Base-by-base conservation (phyloP, 2,888 invertebrate species). In the Psylliodes chrysocephalus region DNA sequence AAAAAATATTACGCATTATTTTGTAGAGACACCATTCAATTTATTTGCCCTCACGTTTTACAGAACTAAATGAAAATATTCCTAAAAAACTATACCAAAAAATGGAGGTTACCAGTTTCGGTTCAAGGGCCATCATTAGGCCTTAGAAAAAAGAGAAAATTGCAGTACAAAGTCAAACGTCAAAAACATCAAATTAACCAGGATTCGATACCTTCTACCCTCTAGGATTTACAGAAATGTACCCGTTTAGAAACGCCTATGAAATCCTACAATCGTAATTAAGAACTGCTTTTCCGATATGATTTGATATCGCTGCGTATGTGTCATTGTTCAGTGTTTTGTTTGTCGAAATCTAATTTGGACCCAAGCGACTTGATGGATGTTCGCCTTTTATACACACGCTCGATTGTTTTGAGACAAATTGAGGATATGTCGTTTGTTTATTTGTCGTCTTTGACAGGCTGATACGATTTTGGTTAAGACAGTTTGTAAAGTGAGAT, bases 271-370 rank as follows among this genome's bases (percentile, higher is more conserved):
- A 64, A 64, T 64, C 63, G 68, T 67, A 70, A 70, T 69, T 70
- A 70, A 70, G 66, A 66, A 64, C 56, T 56, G 54, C 63, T 52
- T 67, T 65, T 56, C 57, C 47, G 51, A 56, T 67, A 59, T 64
- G 52, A 70, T 66, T 68, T 60, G 60, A 57, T 59, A 60, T 64
- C 40, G 46, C 18, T 51, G 61, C 59, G 49, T 63, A 66, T 61
- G 54, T 57, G 49, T 65, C 67, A 63, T 64, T 66, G 63, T 59
- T 65, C 69, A 61, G 46, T 64, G 64, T 64, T 66, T 70, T 68
- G 70, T 66, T 66, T 57, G 57, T 40, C 10, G 55, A 66, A 70
- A 65, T 64, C 68, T 68, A 66, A 70, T 68, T 70, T 71, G 55
- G 54, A 54, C 30, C 44, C 25, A 40, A 33, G 40, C 19, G 38